A percentile compares a stretch with the other conserved stretches of the same genome.
These are phyloP conservation scores for Apteryx mantelli DNA, from an alignment of 2,113 vertebrate genomes.

Conservation along the genomic window DNA sequence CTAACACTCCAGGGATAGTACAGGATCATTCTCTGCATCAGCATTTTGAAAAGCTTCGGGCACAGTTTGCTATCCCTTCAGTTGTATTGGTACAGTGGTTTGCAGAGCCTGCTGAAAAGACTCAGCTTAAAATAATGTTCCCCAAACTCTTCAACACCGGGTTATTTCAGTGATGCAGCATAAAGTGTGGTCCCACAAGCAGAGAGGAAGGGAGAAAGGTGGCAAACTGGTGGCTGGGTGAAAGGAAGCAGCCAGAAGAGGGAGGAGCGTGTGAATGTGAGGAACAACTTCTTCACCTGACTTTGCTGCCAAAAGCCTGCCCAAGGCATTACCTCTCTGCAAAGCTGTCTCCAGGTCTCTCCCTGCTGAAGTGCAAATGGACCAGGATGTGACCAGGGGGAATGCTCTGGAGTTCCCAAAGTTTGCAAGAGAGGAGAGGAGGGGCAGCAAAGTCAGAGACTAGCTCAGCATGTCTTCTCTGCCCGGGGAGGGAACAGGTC, in stretches of 20 bases:
- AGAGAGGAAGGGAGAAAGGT: background rate
- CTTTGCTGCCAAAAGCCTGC: background rate
- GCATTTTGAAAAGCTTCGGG: background rate
- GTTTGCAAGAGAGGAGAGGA: background rate
- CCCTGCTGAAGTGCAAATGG: background rate
- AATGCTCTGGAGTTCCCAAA: background rate
- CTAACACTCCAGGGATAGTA: accelerated
- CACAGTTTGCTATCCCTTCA: background rate
- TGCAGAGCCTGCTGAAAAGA: background rate
- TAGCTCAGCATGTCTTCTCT: accelerated
- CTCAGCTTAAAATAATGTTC: background rate
- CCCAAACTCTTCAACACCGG: background rate
- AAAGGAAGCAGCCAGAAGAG: background rate
- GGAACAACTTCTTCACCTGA: background rate
- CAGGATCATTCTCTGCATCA: background rate
- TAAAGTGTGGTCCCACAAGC: background rate
- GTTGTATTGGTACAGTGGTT: background rate
- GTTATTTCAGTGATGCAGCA: background rate
- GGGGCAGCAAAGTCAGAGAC: background rate
- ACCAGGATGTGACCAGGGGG: background rate
- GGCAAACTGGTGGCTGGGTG: background rate
- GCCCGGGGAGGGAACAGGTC: background rate
- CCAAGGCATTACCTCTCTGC: accelerated
- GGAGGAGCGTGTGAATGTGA: background rate
- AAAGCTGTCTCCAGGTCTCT: background rate